Percentiles rank a stretch among this genome's conserved stretches.
phyloP scores from a whole-genome alignment of 2,888 invertebrate genomes.

The Keiferia lycopersicella region DNA sequence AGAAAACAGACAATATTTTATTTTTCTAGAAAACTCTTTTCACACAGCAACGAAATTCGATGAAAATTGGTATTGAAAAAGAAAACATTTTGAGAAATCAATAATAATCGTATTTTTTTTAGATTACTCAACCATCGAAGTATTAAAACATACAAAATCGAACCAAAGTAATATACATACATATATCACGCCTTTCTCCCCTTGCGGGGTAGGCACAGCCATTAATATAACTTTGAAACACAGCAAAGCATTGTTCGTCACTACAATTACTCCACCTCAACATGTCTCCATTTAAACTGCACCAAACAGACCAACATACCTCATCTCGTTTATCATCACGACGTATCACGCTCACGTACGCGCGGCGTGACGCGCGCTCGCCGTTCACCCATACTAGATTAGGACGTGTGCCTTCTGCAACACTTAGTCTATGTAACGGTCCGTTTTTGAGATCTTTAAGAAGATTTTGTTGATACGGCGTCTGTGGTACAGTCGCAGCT shows the following conservation, averaged over 20 bases:
- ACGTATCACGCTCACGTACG: constrained; percentile 57
- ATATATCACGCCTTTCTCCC: too few species aligned
- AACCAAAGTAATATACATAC: too few species aligned
- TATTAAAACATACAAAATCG: too few species aligned
- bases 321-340: constrained; percentile 49
- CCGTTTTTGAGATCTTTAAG: not conserved
- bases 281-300: constrained; percentile 18
- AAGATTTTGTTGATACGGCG: too few species aligned
- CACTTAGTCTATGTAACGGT: constrained; percentile 7
- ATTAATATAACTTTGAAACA: not conserved
- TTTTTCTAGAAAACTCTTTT: not conserved
- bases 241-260: not conserved
- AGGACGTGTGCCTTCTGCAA: constrained; percentile 2
- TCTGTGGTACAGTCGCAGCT: too few species aligned
- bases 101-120: too few species aligned
- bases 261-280: not conserved
- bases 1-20: not conserved
- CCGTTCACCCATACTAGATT: constrained; percentile 22
- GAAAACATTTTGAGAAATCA: too few species aligned
- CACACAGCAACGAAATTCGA: not conserved
- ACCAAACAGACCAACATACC: constrained; percentile 10
- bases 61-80: too few species aligned
- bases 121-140: too few species aligned
- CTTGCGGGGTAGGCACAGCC: too few species aligned
- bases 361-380: constrained; percentile 34